Conservation (phyloP, 2,113 vertebrate genomes). For the Solenodon paradoxus region DNA sequence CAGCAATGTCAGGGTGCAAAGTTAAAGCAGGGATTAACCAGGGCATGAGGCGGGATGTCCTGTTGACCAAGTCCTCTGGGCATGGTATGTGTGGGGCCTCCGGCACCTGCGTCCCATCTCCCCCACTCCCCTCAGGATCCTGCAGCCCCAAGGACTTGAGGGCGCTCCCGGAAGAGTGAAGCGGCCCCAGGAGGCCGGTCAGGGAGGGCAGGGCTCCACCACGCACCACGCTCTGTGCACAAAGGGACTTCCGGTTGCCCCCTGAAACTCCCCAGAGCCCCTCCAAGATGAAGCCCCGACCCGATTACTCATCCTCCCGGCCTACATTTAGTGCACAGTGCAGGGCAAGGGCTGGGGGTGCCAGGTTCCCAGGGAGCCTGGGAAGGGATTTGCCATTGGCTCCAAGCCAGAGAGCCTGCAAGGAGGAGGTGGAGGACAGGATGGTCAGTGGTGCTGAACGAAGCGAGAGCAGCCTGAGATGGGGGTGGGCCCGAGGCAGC, state of each 20-base stretch:
- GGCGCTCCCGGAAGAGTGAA: neutral
- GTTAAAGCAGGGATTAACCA: neutral
- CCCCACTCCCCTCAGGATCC: neutral
- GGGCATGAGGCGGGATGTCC: fast-evolving
- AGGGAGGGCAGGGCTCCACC: neutral
- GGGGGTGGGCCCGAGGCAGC: neutral
- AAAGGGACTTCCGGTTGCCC: constrained; percentile 39
- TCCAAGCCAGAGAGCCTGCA: neutral
- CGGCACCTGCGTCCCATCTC: neutral
- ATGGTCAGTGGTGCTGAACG: neutral
- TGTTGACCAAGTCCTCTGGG: neutral
- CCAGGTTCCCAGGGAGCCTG: neutral
- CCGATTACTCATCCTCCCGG: neutral
- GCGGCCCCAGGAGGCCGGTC: neutral
- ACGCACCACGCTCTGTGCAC: no score
- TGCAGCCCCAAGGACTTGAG: neutral
- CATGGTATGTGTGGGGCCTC: neutral
- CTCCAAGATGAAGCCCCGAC: neutral
- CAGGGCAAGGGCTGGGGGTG: neutral
- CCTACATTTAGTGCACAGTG: neutral
- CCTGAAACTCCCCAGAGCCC: constrained; percentile 34
- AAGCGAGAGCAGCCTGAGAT: neutral
- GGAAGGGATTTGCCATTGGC: constrained; percentile 46
- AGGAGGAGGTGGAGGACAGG: neutral
- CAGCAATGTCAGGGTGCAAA: neutral